Evolutionary conservation across 2,113 vertebrate species (phyloP).

Genomic region (Pavo muticus): DNA sequence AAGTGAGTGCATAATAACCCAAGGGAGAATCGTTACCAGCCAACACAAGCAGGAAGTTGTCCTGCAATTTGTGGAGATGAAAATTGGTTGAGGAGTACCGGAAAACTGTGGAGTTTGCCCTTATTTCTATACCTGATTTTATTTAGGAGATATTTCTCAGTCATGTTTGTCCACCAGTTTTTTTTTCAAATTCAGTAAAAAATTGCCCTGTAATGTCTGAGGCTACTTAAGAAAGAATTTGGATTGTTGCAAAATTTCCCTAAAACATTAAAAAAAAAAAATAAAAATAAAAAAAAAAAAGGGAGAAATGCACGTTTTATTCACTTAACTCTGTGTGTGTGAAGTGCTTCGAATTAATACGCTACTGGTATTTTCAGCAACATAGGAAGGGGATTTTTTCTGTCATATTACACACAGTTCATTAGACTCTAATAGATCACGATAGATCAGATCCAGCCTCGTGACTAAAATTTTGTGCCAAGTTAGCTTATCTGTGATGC

Average conservation of each 20-base stretch:
- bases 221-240: background rate
- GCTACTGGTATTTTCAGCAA: conserved; percentile 70
- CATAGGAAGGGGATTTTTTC: conserved; percentile 1
- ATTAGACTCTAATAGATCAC: conserved; percentile 45
- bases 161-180: background rate
- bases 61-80: background rate
- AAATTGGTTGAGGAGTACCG: background rate
- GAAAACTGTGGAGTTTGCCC: background rate
- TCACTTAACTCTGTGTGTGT: conserved; percentile 12
- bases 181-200: background rate
- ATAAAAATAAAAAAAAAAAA: background rate
- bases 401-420: conserved; percentile 45
- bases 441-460: background rate
- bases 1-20: background rate
- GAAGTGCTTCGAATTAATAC: conserved; percentile 17
- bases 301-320: background rate
- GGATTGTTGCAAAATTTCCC: background rate
- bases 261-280: background rate
- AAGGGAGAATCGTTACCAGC: background rate
- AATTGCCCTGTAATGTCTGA: background rate
- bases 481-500: conserved; percentile 44
- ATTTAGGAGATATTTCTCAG: background rate
- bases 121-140: background rate
- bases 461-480: conserved; percentile 64
- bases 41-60: background rate